phyloP scores from a whole-genome alignment of 2,888 invertebrate species.

The Neoaliturus tenellus region DNA sequence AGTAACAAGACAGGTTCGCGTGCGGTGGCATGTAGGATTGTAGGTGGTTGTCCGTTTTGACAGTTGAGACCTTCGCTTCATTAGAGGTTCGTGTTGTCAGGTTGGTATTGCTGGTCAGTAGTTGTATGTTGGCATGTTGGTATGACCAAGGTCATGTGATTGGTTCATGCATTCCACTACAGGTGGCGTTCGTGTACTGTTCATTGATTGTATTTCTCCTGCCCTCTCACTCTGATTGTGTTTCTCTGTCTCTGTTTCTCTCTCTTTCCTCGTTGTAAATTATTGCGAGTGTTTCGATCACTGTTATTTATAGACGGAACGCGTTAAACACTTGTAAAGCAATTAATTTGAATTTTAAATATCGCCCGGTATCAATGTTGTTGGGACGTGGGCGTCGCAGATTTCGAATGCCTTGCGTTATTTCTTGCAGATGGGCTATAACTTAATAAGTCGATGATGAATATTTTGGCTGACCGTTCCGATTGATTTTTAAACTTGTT shows the following conservation, averaged over 20 bases:
- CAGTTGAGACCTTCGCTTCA: neutral
- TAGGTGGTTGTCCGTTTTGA: neutral
- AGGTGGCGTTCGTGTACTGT: neutral
- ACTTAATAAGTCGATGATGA: too few relatives aligned
- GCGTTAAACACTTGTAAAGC: conserved; percentile 20
- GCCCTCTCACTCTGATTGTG: neutral
- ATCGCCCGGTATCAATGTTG: neutral
- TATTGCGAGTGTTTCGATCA: conserved; percentile 12
- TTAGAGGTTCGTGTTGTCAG: neutral
- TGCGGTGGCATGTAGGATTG: neutral
- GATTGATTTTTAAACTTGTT: too few relatives aligned
- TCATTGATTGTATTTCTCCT: conserved; percentile 6
- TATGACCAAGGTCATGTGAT: conserved; percentile 26
- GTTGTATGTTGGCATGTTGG: neutral
- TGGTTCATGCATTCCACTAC: neutral
- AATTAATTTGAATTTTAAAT: conserved; percentile 30
- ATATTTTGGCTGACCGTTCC: too few relatives aligned
- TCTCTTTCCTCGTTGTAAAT: neutral
- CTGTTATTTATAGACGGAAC: neutral
- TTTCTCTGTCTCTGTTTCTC: neutral
- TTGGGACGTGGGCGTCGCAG: neutral
- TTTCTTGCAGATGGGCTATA: too few relatives aligned
- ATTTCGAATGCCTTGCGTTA: too few relatives aligned
- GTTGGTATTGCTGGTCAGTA: conserved; percentile 1
- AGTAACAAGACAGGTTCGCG: neutral